Conservation (phyloP, 2,888 invertebrate genomes). For the Apamea sordens region DNA sequence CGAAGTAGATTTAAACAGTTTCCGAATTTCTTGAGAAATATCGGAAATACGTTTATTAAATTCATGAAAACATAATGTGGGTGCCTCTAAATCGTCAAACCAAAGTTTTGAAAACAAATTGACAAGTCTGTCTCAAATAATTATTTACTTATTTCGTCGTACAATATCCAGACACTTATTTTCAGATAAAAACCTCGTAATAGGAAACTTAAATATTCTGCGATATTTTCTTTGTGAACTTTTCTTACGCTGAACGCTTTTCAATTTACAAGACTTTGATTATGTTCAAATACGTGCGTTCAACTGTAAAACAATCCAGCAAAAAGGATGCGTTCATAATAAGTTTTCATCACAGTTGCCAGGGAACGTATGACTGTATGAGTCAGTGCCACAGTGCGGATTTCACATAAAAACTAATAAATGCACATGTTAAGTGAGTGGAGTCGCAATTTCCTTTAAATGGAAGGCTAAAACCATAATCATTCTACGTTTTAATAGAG, state of each 20-base stretch:
- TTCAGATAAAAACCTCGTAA: not conserved
- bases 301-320: not conserved
- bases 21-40: constrained; percentile 29
- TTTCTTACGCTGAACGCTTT: not conserved
- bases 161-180: not conserved
- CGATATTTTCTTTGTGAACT: not conserved
- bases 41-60: not conserved
- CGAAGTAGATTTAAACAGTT: too few relatives aligned
- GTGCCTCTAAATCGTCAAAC: not conserved
- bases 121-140: too few relatives aligned
- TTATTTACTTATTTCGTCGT: not conserved
- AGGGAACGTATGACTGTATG: constrained; percentile 61
- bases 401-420: constrained; percentile 43
- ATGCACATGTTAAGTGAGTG: constrained; percentile 26
- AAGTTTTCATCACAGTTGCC: constrained; percentile 59
- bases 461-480: not conserved
- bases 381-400: constrained; percentile 50
- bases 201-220: not conserved
- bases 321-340: constrained; percentile 23
- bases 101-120: not conserved
- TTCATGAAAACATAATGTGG: not conserved
- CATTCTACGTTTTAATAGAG: not conserved
- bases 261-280: constrained; percentile 5
- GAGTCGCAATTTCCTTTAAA: constrained; percentile 23
- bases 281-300: constrained; percentile 5